Conservation (phyloP, 1,140 invertebrate genomes). For the Stegodyphus dumicola region DNA sequence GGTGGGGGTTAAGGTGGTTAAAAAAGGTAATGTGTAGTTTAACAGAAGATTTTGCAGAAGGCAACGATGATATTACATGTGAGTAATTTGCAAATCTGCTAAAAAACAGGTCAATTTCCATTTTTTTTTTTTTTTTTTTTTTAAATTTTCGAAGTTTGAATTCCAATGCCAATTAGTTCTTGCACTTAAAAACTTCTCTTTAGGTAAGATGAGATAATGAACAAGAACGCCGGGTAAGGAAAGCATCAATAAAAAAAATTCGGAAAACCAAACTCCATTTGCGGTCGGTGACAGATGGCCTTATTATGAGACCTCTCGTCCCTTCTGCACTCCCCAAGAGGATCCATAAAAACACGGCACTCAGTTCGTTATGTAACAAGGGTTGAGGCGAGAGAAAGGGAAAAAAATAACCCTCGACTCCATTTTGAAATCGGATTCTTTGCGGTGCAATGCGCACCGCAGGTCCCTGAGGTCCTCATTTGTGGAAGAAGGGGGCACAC, state of each 20-base stretch:
- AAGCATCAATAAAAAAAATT: no score
- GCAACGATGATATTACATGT: background rate
- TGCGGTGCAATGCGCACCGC: background rate
- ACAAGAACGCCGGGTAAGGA: no score
- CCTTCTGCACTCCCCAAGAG: background rate
- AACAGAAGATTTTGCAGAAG: no score
- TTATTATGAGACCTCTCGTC: constrained; percentile 16
- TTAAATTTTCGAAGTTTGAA: background rate
- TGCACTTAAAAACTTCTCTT: background rate
- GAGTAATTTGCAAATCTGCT: background rate
- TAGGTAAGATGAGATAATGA: background rate
- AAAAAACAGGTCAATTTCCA: background rate
- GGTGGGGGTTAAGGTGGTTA: no score
- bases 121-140: background rate
- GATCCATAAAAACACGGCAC: background rate
- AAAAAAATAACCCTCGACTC: background rate
- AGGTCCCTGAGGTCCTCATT: constrained; percentile 10
- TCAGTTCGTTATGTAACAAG: background rate
- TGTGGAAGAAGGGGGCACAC: background rate
- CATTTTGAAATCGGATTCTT: constrained; percentile 28
- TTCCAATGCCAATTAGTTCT: background rate
- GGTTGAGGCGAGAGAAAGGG: background rate
- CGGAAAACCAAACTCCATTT: background rate
- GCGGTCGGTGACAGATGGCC: constrained; percentile 36
- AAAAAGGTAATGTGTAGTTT: no score